These are phyloP conservation scores for Turritopsis dohrnii DNA, from an alignment of 30 jellyfish, hydroid and myxozoan genomes.

Conservation along the genomic window DNA sequence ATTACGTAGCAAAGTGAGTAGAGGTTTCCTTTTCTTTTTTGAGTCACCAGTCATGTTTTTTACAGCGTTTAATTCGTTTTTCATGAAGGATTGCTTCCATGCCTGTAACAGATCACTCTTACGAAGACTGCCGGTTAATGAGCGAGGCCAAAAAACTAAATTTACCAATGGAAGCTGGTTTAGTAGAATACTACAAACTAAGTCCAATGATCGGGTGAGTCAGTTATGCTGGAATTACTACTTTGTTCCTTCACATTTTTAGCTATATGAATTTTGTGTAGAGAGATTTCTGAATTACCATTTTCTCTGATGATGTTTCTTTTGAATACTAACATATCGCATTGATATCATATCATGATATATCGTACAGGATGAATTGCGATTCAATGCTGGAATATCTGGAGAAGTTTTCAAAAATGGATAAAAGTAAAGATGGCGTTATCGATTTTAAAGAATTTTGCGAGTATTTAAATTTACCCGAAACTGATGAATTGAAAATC, in stretches of 20 bases:
- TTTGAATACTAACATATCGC: too few species aligned
- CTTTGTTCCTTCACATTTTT: not conserved
- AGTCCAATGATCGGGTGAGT: constrained; percentile 60
- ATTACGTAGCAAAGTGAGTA: constrained; percentile 64
- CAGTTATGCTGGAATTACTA: not conserved
- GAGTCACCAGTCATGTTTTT: not conserved
- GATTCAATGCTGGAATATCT: constrained; percentile 42
- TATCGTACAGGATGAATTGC: constrained; percentile 52
- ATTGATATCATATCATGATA: too few species aligned
- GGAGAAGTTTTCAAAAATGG: constrained; percentile 46
- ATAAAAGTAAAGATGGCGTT: constrained; percentile 50
- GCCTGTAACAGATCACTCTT: constrained; percentile 79
- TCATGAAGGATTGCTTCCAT: constrained; percentile 39
- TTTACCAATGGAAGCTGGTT: constrained; percentile 78
- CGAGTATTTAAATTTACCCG: constrained; percentile 29
- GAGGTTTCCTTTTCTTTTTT: not conserved
- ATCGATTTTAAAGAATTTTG: constrained; percentile 52
- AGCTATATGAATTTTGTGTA: too few species aligned
- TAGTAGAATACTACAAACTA: constrained; percentile 54
- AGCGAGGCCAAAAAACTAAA: constrained; percentile 38
- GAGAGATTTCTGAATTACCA: too few species aligned
- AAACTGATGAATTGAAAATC: constrained; percentile 27
- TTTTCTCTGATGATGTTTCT: too few species aligned
- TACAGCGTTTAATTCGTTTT: not conserved
- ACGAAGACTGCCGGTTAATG: constrained; percentile 81